Base-by-base conservation (phyloP, 2,888 invertebrate genomes). In the Pomacea canaliculata region DNA sequence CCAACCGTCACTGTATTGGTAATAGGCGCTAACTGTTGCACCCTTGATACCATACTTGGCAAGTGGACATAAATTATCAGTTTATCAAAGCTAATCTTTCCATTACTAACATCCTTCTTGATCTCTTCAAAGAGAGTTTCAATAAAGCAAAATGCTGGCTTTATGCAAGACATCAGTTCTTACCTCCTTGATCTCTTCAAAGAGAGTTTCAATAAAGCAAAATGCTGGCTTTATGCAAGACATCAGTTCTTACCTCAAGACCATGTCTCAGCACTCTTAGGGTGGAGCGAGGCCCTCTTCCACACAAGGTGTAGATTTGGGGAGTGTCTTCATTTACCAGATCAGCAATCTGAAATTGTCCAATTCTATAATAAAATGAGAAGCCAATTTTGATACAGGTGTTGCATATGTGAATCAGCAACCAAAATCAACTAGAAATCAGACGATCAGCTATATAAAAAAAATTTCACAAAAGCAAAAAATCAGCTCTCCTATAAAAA, bases 291-390 rank as follows among this genome's bases (percentile, higher is more conserved):
- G 99, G 96, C 0, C 99, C 99, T 80, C 98, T 93, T 0, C 99
- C 99, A 92, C 99, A 99, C 5, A 97, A 93, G 88, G 98, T 94
- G 91, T 99, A 99, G 80, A 99, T 93, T 92, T 99, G 99, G 0
- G 99, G 99, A 0, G 99, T 99, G 91, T 99, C 99, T 93, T 99
- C 99, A 88, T 97, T 98, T 70, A 98, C 97, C 80, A 93, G 84
- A 85, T 93, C 92, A 68, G 91, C 92, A 83, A 92, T 91, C 91
- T 92, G 81, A 48, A 79, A 81, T 37, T 13, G 27, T 23, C 10
- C 46, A 68, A 5, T 27, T 23, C 10, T 63, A 63, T 9, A 19
- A 12, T 63, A 12, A 23, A 7, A 63, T 16, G 63, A 18, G 5
- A 63, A 63, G 51, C 51, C 3, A 13, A 56, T 56, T 10, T 56